Evolutionary conservation across 2,888 invertebrate species (phyloP).

Genomic region (Merodon equestris): DNA sequence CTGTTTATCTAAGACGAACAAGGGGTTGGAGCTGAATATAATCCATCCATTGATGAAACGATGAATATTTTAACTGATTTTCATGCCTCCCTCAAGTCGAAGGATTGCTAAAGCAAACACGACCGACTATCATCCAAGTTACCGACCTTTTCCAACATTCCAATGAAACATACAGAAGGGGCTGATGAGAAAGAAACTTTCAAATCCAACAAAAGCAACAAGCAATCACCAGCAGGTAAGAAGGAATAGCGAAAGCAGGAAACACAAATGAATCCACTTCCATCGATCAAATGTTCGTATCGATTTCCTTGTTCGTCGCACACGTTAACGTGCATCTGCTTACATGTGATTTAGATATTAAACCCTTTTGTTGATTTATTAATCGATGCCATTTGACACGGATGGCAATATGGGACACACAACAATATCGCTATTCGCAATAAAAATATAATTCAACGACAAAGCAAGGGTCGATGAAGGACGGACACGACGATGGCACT

Average conservation of each 20-base stretch:
- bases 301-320: conserved; percentile 58
- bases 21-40: conserved; percentile 1
- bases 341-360: conserved; percentile 64
- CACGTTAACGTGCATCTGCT: conserved; percentile 24
- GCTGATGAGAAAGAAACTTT: neutral
- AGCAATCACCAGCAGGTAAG: conserved; percentile 16
- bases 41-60: conserved; percentile 15
- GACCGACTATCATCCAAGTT: conserved; percentile 16
- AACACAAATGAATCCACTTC: conserved; percentile 36
- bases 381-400: conserved; percentile 64
- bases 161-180: neutral
- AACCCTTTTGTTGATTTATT: conserved; percentile 65
- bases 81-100: too few relatives aligned
- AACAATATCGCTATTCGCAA: neutral
- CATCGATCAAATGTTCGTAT: conserved; percentile 63
- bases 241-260: conserved; percentile 32
- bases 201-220: neutral
- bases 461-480: conserved; percentile 9
- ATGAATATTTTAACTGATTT: conserved; percentile 44
- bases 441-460: neutral
- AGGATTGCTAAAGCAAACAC: neutral
- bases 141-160: conserved; percentile 34
- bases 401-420: conserved; percentile 32
- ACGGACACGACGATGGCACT: too few relatives aligned
- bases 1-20: neutral